Base-by-base conservation (phyloP, 2,797 vertebrate genomes). In the Eospalax fontanierii region DNA sequence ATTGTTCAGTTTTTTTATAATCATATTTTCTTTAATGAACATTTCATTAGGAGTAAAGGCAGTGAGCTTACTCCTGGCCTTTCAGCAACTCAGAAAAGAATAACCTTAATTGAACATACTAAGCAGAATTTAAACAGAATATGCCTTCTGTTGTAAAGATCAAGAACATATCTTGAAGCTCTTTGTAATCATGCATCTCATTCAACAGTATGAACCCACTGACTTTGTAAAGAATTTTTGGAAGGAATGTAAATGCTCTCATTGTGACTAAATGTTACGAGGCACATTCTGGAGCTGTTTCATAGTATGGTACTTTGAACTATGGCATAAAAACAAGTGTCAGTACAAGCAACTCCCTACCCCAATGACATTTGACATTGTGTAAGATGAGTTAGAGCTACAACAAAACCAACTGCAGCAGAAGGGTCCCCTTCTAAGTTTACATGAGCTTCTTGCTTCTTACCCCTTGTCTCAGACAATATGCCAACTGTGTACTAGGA, bases 381-480 rank as follows among this genome's bases (percentile, higher is more conserved):
- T 6, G 68, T 81, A 38, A 73, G 84, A 87, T 79, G 91, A 65
- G 96, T 97, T 78, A 96, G 94, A 91, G 30, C 78, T 91, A 43
- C 65, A 35, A 87, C 74, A 96, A 71, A 85, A 63, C 38, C 92
- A 96, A 75, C 43, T 68, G 74, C 30, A 95, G 73, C 46, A 76
- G 90, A 89, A 95, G 87, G 73, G 91, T 97, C 40, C 97, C 78
- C 68, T 90, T 96, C 78, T 95, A 70, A 74, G 0, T 12, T 88
- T 84, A 93, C 6, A 78, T 93, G 87, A 97, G 80, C 91, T 94
- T 30, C 38, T 95, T 81, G 82, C 57, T n/a, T 96, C 50, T 97
- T 61, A 10, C 93, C 93, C 94, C 75, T 96, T 86, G 90, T 93
- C 71, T 96, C 73, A 96, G 75, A 96, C 96, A 97, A 97, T 95